Percentiles rank a stretch among this genome's conserved stretches.
These are phyloP conservation scores for Microcaecilia unicolor DNA, from an alignment of 2,797 vertebrate genomes.

Conservation along the genomic window DNA sequence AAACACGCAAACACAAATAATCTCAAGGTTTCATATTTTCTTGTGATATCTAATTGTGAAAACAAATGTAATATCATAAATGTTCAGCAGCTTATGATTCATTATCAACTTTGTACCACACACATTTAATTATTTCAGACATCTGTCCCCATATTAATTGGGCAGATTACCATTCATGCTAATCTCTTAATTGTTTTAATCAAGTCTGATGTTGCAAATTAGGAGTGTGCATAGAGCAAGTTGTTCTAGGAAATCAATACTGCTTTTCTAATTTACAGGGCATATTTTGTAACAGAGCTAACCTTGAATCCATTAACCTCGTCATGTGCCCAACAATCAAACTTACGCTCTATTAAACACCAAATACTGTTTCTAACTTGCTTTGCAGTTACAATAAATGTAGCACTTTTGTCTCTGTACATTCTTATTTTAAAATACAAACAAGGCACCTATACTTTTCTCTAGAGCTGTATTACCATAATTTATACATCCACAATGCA, in stretches of 20 bases:
- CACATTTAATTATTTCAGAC: not conserved
- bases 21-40: no score
- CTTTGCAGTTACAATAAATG: no score
- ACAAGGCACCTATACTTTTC: no score
- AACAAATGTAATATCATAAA: not conserved
- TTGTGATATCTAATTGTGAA: no score
- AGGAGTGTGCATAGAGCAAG: not conserved
- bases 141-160: not conserved
- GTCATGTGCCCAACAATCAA: not conserved
- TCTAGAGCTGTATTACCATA: no score
- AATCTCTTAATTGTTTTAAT: not conserved
- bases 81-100: fast-evolving
- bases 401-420: no score
- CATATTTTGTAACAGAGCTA: not conserved
- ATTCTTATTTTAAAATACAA: no score
- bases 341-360: not conserved
- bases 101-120: not conserved
- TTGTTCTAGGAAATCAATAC: not conserved
- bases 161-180: not conserved
- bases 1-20: no score
- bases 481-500: no score
- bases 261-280: not conserved
- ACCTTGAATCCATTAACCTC: not conserved
- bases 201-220: fast-evolving
- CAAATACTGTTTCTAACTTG: no score